Base-by-base conservation (phyloP, 2,113 vertebrate genomes). In the Nettapus auritus region DNA sequence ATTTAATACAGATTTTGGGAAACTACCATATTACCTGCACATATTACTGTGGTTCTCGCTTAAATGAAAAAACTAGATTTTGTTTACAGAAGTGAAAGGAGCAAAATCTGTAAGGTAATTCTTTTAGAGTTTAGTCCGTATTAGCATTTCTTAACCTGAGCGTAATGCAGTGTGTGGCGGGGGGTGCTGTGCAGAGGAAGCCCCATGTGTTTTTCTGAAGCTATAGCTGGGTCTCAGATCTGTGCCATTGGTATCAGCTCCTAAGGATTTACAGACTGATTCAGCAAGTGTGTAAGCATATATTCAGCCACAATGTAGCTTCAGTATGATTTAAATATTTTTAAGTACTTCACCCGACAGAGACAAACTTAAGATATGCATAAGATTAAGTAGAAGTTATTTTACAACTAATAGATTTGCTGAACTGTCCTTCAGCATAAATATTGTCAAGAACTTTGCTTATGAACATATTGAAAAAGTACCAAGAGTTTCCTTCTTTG, bases 1-100 rank as follows among this genome's bases (percentile, higher is more conserved):
- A 97, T 97, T 97, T 98, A 97, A 96, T 93, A 96, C 94, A 96
- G 85, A 78, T 95, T 95, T 75, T 59, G 67, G 79, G 82, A 97
- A 97, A 89, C 75, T 83, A 95, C 91, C 44, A 88, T 93, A 96
- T 90, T 96, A 76, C 63, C 95, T 97, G 36, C 23, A 95, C 79
- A 64, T 96, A 96, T 83, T 95, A 94, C 38, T 86, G 4, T 85
- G 21, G 56, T 81, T 92, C 66, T 59, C 76, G 13, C 75, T 94
- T 86, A 84, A 96, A 76, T 57, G 7, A 88, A 82, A 86, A 63
- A 44, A 73, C 15, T 28, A 55, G 4, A 18, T 60, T 87, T 93
- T 96, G 77, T 87, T 77, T 94, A 62, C 20, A 88, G 77, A 88
- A 23, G 28, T 25, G 69, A 78, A 80, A 82, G 25, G 33, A 88